Conservation (phyloP, 1,140 invertebrate genomes). For the Drosophila pseudoananassae region DNA sequence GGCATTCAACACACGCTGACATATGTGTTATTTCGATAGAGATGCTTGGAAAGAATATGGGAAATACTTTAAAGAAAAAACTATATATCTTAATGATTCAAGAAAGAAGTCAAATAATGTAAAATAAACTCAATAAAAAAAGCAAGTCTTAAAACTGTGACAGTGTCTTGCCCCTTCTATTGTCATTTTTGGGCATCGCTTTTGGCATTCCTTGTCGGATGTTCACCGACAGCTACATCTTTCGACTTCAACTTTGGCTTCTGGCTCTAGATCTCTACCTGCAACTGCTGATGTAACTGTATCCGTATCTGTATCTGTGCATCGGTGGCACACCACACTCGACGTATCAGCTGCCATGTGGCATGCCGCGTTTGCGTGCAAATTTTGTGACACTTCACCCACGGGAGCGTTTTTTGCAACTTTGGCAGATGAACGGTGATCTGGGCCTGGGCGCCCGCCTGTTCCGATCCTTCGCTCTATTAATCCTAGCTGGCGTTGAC, state of each 20-base stretch:
- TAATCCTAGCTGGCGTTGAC: constrained; percentile 70
- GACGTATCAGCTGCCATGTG: constrained; percentile 52
- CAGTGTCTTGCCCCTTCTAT: constrained; percentile 7
- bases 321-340: constrained; percentile 18
- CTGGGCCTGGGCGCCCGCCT: neutral
- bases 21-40: constrained; percentile 51
- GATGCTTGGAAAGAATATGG: constrained; percentile 11
- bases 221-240: constrained; percentile 4
- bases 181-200: constrained; percentile 21
- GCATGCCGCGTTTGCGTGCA: constrained; percentile 66
- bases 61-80: neutral
- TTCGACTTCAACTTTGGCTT: constrained; percentile 18
- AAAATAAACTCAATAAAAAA: neutral
- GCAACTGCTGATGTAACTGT: constrained; percentile 2
- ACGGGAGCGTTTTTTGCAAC: constrained; percentile 64
- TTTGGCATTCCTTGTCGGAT: neutral
- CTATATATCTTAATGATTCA: too few species aligned
- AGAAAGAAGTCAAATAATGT: neutral
- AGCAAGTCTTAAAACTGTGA: too few species aligned
- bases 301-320: constrained; percentile 14
- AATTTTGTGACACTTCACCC: constrained; percentile 80
- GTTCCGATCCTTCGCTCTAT: constrained; percentile 50
- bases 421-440: constrained; percentile 36
- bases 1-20: constrained; percentile 69
- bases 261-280: constrained; percentile 3